phyloP scores from a whole-genome alignment of 1,140 invertebrate species.

The Achatina immaculata region DNA sequence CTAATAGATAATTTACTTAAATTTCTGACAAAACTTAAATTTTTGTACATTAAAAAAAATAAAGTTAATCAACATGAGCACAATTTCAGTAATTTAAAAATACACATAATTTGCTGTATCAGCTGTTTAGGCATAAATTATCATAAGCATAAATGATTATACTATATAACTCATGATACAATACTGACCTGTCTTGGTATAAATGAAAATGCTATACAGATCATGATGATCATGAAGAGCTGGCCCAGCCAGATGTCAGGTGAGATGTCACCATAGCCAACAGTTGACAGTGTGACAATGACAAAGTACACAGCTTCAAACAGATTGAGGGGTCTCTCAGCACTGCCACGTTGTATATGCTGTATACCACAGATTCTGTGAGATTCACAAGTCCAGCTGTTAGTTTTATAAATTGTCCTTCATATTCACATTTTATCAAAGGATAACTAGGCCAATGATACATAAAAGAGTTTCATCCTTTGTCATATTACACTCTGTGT shows the following conservation, averaged over 20 bases:
- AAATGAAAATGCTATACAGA: conserved; percentile 92
- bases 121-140: too few species aligned
- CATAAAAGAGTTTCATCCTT: not conserved
- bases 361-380: conserved; percentile 92
- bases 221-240: conserved; percentile 93
- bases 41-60: too few species aligned
- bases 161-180: too few species aligned
- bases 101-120: too few species aligned
- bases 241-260: conserved; percentile 97
- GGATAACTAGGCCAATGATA: not conserved
- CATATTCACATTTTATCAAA: not conserved
- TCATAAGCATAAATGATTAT: too few species aligned
- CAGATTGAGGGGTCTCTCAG: conserved; percentile 86
- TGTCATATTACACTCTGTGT: too few species aligned
- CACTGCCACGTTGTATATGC: conserved; percentile 86
- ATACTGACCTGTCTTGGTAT: conserved; percentile 87
- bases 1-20: too few species aligned
- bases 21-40: too few species aligned
- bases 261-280: conserved; percentile 83
- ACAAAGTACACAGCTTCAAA: conserved; percentile 96
- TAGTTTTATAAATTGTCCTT: too few species aligned
- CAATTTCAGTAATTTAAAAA: too few species aligned
- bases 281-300: conserved; percentile 96
- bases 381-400: not conserved
- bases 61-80: too few species aligned